Evolutionary conservation across 2,113 vertebrate species (phyloP), one percentile per base, ranked within the genome.

Genomic region (Ifrita kowaldi): DNA sequence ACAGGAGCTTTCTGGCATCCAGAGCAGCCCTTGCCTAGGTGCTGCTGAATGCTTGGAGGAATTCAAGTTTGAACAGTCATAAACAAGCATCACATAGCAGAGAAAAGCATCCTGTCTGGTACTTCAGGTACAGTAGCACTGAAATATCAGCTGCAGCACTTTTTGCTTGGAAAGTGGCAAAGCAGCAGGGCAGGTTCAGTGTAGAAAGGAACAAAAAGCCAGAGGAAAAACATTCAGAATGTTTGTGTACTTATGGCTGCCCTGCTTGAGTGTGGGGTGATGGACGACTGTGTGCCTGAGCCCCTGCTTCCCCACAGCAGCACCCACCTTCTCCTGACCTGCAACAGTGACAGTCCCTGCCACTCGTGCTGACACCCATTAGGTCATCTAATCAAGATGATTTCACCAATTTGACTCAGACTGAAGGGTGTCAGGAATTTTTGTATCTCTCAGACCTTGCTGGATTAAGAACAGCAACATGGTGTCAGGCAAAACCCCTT

Each of bases 361-460:
- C 39, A 11, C 44, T n/a, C 22, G 6, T 0, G 0, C 55, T 1
- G 6, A 19, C 56, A 47, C 13, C 5, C 24, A 11, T 53, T 33
- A 53, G 37, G 49, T 65, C 57, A 69, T 17, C 5, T 65, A 53
- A 90, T 64, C 16, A 37, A 67, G 63, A 62, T 13, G 6, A 67
- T 89, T 80, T 63, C 75, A 88, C 11, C 39, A 7, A 18, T 22
- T 77, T 78, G 44, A 49, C 44, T 24, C 24, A 64, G 59, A 35
- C 35, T 37, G 47, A 63, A 81, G 19, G 1, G 5, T 79, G 19
- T 33, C 6, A 22, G 26, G 37, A 78, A 55, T 74, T 60, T n/a
- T 63, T 39, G 39, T 41, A 17, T 33, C 53, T 81, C 42, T 68
- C n/a, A 53, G 57, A 77, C 12, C 16, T 33, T 20, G 3, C 6